phyloP scores from a whole-genome alignment of 1,140 invertebrate species.

The Cherax quadricarinatus region DNA sequence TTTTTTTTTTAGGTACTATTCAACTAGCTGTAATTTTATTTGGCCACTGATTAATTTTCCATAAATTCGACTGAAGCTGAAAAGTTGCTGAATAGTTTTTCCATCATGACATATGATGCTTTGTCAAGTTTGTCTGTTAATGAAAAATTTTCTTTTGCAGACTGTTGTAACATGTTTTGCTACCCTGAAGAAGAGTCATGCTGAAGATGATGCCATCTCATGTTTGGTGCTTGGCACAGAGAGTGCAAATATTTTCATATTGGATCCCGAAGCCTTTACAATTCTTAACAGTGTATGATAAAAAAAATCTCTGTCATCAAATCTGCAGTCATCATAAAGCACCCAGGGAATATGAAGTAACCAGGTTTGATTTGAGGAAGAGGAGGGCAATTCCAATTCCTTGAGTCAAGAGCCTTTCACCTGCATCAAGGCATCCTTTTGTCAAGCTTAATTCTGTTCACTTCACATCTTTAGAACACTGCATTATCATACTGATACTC shows the following conservation, averaged over 20 bases:
- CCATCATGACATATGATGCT: no score
- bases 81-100: no score
- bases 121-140: no score
- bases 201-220: constrained; percentile 86
- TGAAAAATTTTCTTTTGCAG: constrained; percentile 73
- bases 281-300: constrained; percentile 79
- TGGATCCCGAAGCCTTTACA: constrained; percentile 92
- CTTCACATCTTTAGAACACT: not conserved
- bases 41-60: not conserved
- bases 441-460: not conserved
- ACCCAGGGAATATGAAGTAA: no score
- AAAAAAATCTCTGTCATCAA: not conserved
- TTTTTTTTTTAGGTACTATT: not conserved
- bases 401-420: no score
- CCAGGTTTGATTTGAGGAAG: no score
- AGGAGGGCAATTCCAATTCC: no score
- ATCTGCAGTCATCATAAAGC: no score
- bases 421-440: no score
- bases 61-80: not conserved
- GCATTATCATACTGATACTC: not conserved
- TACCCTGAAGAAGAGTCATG: constrained; percentile 85
- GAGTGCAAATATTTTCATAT: constrained; percentile 86
- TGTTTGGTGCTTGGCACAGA: constrained; percentile 94
- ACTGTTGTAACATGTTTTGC: constrained; percentile 88
- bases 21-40: not conserved